These are phyloP conservation scores for Lomographa bimaculata DNA, from an alignment of 2,888 invertebrate species.

Conservation along the genomic window DNA sequence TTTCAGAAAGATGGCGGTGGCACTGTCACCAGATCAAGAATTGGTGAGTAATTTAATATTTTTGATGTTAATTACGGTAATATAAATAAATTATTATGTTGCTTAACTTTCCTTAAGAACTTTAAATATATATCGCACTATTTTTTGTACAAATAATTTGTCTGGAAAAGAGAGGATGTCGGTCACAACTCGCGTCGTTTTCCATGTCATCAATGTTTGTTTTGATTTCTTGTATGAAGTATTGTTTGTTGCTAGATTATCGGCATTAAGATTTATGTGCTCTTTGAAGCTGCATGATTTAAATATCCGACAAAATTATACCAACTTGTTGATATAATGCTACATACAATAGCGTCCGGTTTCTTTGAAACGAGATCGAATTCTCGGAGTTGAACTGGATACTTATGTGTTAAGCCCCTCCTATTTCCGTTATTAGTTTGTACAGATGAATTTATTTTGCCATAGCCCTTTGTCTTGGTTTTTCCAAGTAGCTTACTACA, in stretches of 20 bases:
- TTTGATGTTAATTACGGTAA: constrained; percentile 10
- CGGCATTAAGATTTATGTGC: constrained; percentile 5
- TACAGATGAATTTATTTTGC: constrained; percentile 26
- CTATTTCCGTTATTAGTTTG: constrained; percentile 43
- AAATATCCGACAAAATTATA: no score
- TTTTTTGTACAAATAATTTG: not conserved
- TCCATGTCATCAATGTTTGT: constrained; percentile 81
- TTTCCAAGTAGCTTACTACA: no score
- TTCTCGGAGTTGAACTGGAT: constrained; percentile 24
- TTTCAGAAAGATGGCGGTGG: constrained; percentile 85
- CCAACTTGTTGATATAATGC: no score
- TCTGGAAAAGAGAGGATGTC: constrained; percentile 6
- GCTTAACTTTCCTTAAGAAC: not conserved
- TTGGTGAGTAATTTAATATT: constrained; percentile 84
- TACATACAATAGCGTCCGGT: constrained; percentile 14
- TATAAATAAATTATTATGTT: not conserved
- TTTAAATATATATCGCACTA: not conserved
- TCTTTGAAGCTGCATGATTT: not conserved
- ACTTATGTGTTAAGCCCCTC: constrained; percentile 31
- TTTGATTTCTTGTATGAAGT: constrained; percentile 61
- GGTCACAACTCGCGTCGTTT: constrained; percentile 53
- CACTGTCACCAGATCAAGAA: constrained; percentile 90
- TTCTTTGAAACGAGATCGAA: constrained; percentile 23
- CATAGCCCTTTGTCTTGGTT: no score
- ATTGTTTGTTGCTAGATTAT: constrained; percentile 24